These are phyloP conservation scores for Sphaerodactylus townsendi DNA, from an alignment of 2,113 vertebrate species.

Conservation along the genomic window DNA sequence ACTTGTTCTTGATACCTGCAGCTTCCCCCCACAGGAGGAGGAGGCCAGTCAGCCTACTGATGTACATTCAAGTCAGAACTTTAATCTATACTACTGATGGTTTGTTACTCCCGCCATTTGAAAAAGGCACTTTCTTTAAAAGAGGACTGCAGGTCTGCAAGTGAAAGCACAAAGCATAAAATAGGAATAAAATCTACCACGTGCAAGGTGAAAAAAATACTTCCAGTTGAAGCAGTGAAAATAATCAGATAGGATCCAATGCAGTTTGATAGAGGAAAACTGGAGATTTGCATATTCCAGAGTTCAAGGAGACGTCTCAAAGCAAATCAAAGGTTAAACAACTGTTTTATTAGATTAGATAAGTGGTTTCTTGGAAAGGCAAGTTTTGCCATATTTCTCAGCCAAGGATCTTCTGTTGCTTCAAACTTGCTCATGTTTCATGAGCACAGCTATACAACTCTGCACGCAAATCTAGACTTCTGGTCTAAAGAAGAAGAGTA, in stretches of 20 bases:
- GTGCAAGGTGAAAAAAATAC: not conserved
- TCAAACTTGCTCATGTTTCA: slow-evolving; percentile 5
- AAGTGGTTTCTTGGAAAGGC: slow-evolving; percentile 15
- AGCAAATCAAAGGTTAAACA: slow-evolving; percentile 22
- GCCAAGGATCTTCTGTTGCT: slow-evolving; percentile 24
- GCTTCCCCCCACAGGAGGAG: slow-evolving; percentile 48
- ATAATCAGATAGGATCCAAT: not conserved
- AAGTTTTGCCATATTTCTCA: slow-evolving; percentile 23
- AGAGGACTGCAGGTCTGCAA: slow-evolving; percentile 9
- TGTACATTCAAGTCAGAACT: slow-evolving; percentile 29
- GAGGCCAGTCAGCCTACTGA: slow-evolving; percentile 41
- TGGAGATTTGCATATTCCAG: not conserved
- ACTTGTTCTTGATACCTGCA: slow-evolving; percentile 57
- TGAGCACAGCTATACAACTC: not conserved
- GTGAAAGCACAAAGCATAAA: slow-evolving; percentile 45
- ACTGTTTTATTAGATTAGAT: slow-evolving; percentile 32
- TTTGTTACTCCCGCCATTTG: slow-evolving; percentile 47
- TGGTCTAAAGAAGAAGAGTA: not conserved
- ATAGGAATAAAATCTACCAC: not conserved
- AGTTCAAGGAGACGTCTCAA: slow-evolving; percentile 24
- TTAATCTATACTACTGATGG: slow-evolving; percentile 54
- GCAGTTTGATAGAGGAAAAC: not conserved
- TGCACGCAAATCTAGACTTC: not conserved
- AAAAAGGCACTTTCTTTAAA: slow-evolving; percentile 20
- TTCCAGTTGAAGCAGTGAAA: slow-evolving; percentile 32